Evolutionary conservation across 2,797 vertebrate genomes (phyloP).

Genomic region (Molossus alvarezi): DNA sequence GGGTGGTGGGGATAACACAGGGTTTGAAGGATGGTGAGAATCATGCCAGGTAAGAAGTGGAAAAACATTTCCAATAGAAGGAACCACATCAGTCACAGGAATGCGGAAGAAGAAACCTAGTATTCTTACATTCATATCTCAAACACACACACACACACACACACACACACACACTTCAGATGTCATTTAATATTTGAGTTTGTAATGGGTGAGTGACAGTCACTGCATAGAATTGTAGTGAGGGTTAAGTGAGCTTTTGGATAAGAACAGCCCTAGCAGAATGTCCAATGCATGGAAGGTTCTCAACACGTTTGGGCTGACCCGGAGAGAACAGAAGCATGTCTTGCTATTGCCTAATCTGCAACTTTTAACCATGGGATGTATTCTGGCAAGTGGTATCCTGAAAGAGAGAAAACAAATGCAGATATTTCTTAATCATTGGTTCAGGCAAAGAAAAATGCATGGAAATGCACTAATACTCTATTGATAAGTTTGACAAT

Average conservation of each 20-base stretch:
- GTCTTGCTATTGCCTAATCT: not conserved
- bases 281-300: not conserved
- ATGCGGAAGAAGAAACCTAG: not conserved
- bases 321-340: not conserved
- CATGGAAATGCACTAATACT: not conserved
- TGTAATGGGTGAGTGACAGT: not conserved
- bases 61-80: not conserved
- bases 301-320: not conserved
- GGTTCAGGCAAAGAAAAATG: not conserved
- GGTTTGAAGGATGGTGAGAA: not conserved
- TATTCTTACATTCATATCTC: not conserved
- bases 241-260: not conserved
- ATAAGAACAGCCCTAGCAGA: not conserved
- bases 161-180: not conserved
- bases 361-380: not conserved
- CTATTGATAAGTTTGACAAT: not conserved
- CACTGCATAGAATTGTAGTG: not conserved
- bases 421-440: not conserved
- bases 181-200: not conserved
- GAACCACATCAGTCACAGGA: not conserved
- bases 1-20: accelerated
- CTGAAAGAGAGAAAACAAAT: not conserved
- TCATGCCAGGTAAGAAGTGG: not conserved
- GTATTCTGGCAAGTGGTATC: not conserved
- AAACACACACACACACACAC: not conserved